Conservation (phyloP, 35 echinoderm and acorn worm species). For the Hemicentrotus pulcherrimus region DNA sequence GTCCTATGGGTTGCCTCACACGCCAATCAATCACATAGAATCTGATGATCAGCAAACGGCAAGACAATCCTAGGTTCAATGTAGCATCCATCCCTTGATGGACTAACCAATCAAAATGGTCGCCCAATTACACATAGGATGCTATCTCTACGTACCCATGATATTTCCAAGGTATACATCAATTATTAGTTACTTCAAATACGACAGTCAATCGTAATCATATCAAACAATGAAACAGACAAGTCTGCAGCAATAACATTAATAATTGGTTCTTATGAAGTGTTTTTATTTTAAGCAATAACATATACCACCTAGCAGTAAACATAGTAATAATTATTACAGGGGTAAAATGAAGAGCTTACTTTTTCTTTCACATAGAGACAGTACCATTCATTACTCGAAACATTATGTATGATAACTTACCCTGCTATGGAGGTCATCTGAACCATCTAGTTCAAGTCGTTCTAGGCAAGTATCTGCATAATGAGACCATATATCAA, state of each 20-base stretch:
- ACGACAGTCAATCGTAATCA: too few relatives aligned
- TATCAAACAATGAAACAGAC: too few relatives aligned
- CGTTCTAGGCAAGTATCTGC: slow-evolving; percentile 63
- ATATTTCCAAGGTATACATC: too few relatives aligned
- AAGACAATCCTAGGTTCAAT: neutral
- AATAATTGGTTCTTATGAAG: too few relatives aligned
- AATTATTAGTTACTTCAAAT: too few relatives aligned
- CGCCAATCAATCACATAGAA: neutral
- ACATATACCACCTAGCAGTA: too few relatives aligned
- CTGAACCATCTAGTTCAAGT: slow-evolving; percentile 57
- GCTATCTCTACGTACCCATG: neutral
- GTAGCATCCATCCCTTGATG: slow-evolving; percentile 50
- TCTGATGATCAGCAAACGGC: neutral
- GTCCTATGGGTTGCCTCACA: neutral
- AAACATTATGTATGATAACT: neutral
- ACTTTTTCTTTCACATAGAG: too few relatives aligned
- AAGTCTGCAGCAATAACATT: too few relatives aligned
- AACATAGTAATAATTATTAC: too few relatives aligned
- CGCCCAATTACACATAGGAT: slow-evolving; percentile 48
- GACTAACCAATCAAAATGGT: slow-evolving; percentile 17
- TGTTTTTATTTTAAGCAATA: too few relatives aligned
- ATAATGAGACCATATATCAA: slow-evolving; percentile 73
- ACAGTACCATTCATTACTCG: too few relatives aligned
- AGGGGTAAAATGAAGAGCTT: too few relatives aligned
- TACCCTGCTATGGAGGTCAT: neutral